phyloP scores from a whole-genome alignment of 2,888 invertebrate genomes.

The Drosophila ochracea region DNA sequence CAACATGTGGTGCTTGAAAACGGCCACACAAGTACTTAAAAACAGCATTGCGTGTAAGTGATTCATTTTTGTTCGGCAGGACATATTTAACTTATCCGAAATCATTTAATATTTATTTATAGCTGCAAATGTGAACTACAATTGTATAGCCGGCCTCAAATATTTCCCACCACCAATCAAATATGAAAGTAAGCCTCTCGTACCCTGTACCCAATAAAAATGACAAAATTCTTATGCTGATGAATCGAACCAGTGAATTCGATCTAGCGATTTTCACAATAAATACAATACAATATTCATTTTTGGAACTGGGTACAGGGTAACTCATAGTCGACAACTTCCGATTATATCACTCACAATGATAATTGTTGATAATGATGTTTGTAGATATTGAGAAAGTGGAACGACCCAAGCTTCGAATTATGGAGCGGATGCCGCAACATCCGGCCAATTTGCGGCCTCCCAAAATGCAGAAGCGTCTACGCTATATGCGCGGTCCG shows the following conservation, averaged over 20 bases:
- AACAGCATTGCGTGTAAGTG: slow-evolving; percentile 46
- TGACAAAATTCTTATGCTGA: neutral
- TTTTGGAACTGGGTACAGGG: neutral
- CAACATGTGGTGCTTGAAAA: slow-evolving; percentile 67
- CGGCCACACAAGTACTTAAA: slow-evolving; percentile 52
- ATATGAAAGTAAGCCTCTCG: slow-evolving; percentile 34
- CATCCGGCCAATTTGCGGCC: slow-evolving; percentile 89
- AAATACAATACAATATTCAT: neutral
- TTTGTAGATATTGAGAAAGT: slow-evolving; percentile 89
- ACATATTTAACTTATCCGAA: slow-evolving; percentile 6
- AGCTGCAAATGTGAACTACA: slow-evolving; percentile 57
- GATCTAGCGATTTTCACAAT: neutral
- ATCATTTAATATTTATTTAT: slow-evolving; percentile 17
- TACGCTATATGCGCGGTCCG: slow-evolving; percentile 95
- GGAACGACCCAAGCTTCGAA: slow-evolving; percentile 89
- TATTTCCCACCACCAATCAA: slow-evolving; percentile 89
- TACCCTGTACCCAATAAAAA: neutral
- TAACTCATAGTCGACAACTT: neutral
- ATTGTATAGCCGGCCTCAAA: slow-evolving; percentile 87
- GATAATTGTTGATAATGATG: neutral
- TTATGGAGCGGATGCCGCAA: slow-evolving; percentile 91
- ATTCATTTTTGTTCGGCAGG: neutral
- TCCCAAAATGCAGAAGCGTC: slow-evolving; percentile 93
- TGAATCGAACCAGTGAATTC: neutral
- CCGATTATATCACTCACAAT: neutral